These are phyloP conservation scores for Proisotoma minuta DNA, from an alignment of 2,888 invertebrate species.

Conservation along the genomic window DNA sequence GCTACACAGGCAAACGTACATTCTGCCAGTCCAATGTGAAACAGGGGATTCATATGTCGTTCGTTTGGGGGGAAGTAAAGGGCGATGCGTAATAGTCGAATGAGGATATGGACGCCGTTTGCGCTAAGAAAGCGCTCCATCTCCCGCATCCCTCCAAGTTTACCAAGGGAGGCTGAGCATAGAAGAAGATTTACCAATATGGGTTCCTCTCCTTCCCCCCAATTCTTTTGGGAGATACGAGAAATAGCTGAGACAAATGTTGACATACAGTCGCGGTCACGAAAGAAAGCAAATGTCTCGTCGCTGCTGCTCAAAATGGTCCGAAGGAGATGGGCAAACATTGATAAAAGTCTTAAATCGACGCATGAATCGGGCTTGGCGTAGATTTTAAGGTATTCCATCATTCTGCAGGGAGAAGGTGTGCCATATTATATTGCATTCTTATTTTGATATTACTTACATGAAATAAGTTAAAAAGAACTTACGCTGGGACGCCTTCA, in stretches of 20 bases:
- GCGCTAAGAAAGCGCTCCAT: slow-evolving; percentile 27
- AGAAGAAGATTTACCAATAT: slow-evolving; percentile 26
- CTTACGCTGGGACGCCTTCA: slow-evolving; percentile 37
- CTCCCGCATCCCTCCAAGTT: slow-evolving; percentile 25
- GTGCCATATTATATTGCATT: slow-evolving; percentile 1
- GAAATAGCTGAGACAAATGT: slow-evolving; percentile 23
- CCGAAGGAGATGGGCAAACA: slow-evolving; percentile 23
- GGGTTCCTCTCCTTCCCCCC: slow-evolving; percentile 27
- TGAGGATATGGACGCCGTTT: slow-evolving; percentile 37
- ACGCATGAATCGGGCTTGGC: slow-evolving; percentile 8
- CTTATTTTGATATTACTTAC: slow-evolving; percentile 13
- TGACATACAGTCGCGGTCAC: slow-evolving; percentile 23
- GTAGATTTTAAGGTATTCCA: slow-evolving; percentile 18
- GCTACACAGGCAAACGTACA: slow-evolving; percentile 35
- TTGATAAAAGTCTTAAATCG: slow-evolving; percentile 14
- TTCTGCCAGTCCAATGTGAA: slow-evolving; percentile 39
- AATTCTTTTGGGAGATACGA: slow-evolving; percentile 23
- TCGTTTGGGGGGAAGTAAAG: slow-evolving; percentile 27
- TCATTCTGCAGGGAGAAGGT: slow-evolving; percentile 16
- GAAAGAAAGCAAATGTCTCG: slow-evolving; percentile 28
- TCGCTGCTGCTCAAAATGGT: slow-evolving; percentile 16
- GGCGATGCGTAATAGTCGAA: slow-evolving; percentile 30
- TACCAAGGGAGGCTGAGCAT: slow-evolving; percentile 30
- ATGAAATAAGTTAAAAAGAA: slow-evolving; percentile 5
- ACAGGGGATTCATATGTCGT: slow-evolving; percentile 41